Conservation (phyloP, 92 coral and sea anemone genomes). For the Parazoanthus atlanticus region DNA sequence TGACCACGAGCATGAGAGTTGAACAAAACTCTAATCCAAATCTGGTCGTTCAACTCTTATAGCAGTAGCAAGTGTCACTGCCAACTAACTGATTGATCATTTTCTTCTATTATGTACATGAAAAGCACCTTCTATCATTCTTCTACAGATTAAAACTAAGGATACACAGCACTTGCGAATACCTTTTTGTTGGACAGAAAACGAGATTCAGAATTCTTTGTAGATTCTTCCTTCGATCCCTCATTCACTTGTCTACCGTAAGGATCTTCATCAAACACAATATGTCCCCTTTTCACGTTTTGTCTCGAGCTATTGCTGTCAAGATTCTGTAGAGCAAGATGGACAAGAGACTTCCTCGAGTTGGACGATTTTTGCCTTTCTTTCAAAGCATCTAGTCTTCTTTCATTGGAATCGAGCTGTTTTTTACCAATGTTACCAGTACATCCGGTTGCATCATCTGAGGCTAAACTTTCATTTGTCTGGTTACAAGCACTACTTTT, state of each 20-base stretch:
- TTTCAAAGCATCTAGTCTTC: slow-evolving; percentile 78
- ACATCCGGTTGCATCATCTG: not conserved
- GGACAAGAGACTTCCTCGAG: slow-evolving; percentile 65
- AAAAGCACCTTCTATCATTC: not conserved
- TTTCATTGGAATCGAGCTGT: slow-evolving; percentile 70
- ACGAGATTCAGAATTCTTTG: not conserved
- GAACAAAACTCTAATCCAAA: no score
- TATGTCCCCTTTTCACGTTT: slow-evolving; percentile 41
- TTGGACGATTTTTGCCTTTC: slow-evolving; percentile 54
- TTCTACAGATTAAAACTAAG: not conserved
- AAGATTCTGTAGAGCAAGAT: slow-evolving; percentile 75
- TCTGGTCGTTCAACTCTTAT: no score
- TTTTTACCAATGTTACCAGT: slow-evolving; percentile 28
- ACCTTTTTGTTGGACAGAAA: slow-evolving; percentile 16
- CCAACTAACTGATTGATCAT: no score
- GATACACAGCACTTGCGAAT: not conserved
- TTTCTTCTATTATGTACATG: not conserved
- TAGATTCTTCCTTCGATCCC: slow-evolving; percentile 3
- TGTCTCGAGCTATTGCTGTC: slow-evolving; percentile 48
- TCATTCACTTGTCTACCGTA: slow-evolving; percentile 36
- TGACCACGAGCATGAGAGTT: no score
- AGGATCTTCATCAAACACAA: slow-evolving; percentile 69
- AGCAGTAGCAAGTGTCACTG: no score
- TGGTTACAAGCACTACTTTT: not conserved
- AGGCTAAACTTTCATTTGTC: not conserved